Evolutionary conservation across 37 sponge, comb jelly and placozoan genomes (phyloP).

Genomic region (Cladorhizidae sp.): DNA sequence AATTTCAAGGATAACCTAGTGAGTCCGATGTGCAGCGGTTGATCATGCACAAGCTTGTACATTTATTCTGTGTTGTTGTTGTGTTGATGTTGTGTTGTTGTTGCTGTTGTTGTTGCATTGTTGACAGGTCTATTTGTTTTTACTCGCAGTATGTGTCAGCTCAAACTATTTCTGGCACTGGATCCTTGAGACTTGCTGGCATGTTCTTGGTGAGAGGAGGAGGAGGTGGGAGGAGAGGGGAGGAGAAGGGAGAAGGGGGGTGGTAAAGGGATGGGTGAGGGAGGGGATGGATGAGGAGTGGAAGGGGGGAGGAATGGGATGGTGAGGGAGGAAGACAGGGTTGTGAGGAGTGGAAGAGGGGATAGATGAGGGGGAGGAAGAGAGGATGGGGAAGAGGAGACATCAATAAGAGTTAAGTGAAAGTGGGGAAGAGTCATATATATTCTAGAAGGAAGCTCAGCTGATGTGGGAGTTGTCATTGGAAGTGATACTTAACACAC

Average conservation of each 20-base stretch:
- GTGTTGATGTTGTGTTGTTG: background rate
- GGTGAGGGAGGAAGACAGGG: background rate
- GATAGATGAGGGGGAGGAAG: background rate
- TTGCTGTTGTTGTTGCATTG: too few relatives aligned
- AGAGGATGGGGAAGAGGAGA: background rate
- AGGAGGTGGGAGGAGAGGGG: background rate
- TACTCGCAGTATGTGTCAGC: conserved; percentile 61
- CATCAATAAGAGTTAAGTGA: background rate
- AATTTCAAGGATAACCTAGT: conserved; percentile 57
- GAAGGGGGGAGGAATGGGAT: background rate
- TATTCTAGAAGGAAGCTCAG: too few relatives aligned
- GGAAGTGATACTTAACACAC: background rate
- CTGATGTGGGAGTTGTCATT: too few relatives aligned
- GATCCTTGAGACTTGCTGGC: conserved; percentile 81
- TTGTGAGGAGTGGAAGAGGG: background rate
- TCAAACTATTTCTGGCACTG: conserved; percentile 93
- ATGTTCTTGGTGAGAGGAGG: conserved; percentile 74
- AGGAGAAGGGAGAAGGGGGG: background rate
- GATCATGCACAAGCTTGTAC: background rate
- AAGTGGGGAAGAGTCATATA: too few relatives aligned
- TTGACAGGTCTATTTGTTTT: background rate
- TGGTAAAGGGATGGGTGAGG: background rate
- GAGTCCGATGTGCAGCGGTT: background rate
- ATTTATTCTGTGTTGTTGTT: too few relatives aligned
- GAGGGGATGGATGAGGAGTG: background rate